Percentiles rank a stretch among this genome's conserved stretches.
Conservation (phyloP, 2,797 vertebrate species). For the Myioborus miniatus region DNA sequence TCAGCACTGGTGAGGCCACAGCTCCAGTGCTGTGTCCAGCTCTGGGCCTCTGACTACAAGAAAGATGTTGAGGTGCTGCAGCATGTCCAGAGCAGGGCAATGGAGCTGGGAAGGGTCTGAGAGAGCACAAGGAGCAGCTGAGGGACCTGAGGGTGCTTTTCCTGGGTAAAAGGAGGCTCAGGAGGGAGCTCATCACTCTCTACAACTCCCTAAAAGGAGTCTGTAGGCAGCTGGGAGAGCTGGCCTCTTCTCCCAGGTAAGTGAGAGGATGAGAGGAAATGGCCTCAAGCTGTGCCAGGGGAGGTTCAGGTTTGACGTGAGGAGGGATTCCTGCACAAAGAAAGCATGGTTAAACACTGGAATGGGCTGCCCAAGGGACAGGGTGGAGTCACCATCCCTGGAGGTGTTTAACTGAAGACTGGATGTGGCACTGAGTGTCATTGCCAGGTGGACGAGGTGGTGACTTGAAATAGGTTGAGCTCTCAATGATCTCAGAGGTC, state of each 20-base stretch:
- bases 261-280: not conserved
- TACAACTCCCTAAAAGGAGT: not conserved
- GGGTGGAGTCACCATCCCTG: not conserved
- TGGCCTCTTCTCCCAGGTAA: not conserved
- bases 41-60: not conserved
- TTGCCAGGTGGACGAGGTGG: not conserved
- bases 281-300: not conserved
- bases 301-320: not conserved
- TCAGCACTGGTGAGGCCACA: too few relatives aligned
- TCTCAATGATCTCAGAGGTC: not conserved
- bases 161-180: not conserved
- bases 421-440: not conserved
- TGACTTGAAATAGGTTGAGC: not conserved
- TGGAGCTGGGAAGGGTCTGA: not conserved
- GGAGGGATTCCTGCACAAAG: not conserved
- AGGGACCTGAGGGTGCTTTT: not conserved
- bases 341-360: not conserved
- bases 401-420: too few relatives aligned
- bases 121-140: not conserved
- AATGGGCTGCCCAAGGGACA: not conserved
- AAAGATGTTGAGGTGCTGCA: fast-evolving
- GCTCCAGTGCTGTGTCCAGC: fast-evolving
- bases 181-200: too few relatives aligned
- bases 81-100: not conserved
- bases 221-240: not conserved